Conservation (phyloP, 2,113 vertebrate genomes). For the Azemiops feae region DNA sequence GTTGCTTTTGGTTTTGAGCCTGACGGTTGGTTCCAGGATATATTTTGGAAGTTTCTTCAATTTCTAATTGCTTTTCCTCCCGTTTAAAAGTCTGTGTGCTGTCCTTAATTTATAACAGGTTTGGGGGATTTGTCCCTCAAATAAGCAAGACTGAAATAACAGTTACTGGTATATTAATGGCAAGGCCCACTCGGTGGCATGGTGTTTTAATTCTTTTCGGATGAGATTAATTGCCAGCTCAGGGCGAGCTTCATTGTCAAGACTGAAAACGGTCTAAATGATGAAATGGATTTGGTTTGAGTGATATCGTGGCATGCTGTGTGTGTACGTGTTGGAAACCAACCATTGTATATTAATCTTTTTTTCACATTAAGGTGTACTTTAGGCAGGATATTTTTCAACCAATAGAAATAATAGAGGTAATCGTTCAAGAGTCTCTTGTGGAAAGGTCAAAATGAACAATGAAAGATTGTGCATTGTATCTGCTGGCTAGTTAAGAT, state of each 20-base stretch:
- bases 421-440: background rate
- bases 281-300: slow-evolving; percentile 59
- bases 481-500: background rate
- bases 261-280: slow-evolving; percentile 51
- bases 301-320: slow-evolving; percentile 44
- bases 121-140: background rate
- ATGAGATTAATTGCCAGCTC: slow-evolving; percentile 57
- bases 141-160: slow-evolving; percentile 33
- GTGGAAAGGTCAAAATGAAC: background rate
- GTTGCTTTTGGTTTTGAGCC: background rate
- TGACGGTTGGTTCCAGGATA: background rate
- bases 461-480: background rate
- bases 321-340: slow-evolving; percentile 34
- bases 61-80: background rate
- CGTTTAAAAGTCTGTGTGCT: background rate
- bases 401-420: slow-evolving; percentile 22
- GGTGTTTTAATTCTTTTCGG: slow-evolving; percentile 49
- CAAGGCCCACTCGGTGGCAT: slow-evolving; percentile 21
- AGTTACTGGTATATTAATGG: slow-evolving; percentile 10
- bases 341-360: slow-evolving; percentile 55
- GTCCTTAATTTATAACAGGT: slow-evolving; percentile 21
- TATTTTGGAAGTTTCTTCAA: background rate
- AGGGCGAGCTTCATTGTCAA: slow-evolving; percentile 26
- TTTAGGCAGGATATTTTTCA: slow-evolving; percentile 25
- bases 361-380: slow-evolving; percentile 54